phyloP scores from a whole-genome alignment of 2,888 invertebrate species.

The Neria commutata region DNA sequence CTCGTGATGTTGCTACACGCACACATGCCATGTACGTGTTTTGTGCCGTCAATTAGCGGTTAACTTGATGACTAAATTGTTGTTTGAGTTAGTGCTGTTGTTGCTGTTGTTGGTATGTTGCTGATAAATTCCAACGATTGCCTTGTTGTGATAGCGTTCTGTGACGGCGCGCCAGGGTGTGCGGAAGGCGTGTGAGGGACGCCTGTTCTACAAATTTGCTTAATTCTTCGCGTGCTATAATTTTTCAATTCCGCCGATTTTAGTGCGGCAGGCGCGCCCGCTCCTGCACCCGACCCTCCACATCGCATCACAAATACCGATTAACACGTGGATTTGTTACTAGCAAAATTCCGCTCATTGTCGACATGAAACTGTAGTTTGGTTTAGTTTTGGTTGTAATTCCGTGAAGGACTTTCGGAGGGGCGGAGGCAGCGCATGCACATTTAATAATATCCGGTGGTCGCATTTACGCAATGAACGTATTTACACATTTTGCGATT shows the following conservation, averaged over 20 bases:
- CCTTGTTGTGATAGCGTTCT: background rate
- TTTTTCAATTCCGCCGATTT: background rate
- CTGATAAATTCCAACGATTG: background rate
- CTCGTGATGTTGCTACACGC: background rate
- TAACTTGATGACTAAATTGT: conserved; percentile 36
- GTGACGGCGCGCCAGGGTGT: too few species aligned
- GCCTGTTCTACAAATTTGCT: conserved; percentile 1
- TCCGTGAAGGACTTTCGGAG: too few species aligned
- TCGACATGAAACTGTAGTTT: too few species aligned
- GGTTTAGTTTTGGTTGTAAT: too few species aligned
- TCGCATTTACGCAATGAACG: too few species aligned
- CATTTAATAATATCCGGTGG: too few species aligned
- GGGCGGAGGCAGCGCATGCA: too few species aligned
- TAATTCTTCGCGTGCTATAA: conserved; percentile 1
- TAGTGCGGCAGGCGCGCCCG: background rate
- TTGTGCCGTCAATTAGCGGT: conserved; percentile 39
- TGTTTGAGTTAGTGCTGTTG: conserved; percentile 6
- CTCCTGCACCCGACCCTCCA: too few species aligned
- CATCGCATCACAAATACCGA: background rate
- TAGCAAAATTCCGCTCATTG: background rate
- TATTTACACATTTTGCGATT: too few species aligned
- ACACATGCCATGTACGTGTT: background rate
- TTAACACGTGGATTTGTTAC: background rate
- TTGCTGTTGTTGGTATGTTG: background rate
- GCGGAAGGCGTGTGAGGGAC: too few species aligned